phyloP scores from a whole-genome alignment of 2,797 vertebrate genomes.

The Hypotaenidia okinawae region DNA sequence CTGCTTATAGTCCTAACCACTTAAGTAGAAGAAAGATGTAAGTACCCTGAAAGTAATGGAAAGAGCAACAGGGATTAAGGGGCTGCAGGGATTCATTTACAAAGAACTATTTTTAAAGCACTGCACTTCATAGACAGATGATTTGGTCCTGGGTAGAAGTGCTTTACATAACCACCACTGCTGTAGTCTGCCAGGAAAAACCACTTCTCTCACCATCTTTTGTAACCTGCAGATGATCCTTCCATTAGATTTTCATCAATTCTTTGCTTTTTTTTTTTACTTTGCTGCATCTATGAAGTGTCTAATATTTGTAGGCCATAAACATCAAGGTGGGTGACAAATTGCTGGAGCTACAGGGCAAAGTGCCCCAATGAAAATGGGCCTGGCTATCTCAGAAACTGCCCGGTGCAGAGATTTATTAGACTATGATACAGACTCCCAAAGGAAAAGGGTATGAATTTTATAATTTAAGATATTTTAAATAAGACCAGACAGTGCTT shows the following conservation, averaged over 20 bases:
- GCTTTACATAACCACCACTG: not conserved
- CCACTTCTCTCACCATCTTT: not conserved
- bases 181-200: not conserved
- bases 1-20: constrained; percentile 56
- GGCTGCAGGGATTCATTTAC: constrained; percentile 20
- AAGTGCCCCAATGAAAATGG: not conserved
- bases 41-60: constrained; percentile 56
- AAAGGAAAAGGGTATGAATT: not conserved
- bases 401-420: not conserved
- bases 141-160: not conserved
- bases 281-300: not conserved
- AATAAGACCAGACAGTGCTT: not conserved
- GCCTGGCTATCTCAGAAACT: not conserved
- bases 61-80: constrained; percentile 61
- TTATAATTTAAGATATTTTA: not conserved
- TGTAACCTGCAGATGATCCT: not conserved
- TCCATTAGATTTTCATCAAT: not conserved
- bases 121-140: not conserved
- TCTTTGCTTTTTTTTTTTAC: too few relatives aligned
- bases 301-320: not conserved
- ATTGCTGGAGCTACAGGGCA: not conserved
- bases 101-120: constrained; percentile 47
- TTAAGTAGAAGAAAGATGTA: constrained; percentile 59
- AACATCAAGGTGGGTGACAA: not conserved
- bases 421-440: not conserved